Percentiles rank a stretch among this genome's conserved stretches.
These are phyloP conservation scores for Andrena trimmerana DNA, from an alignment of 2,888 invertebrate species.

Conservation along the genomic window DNA sequence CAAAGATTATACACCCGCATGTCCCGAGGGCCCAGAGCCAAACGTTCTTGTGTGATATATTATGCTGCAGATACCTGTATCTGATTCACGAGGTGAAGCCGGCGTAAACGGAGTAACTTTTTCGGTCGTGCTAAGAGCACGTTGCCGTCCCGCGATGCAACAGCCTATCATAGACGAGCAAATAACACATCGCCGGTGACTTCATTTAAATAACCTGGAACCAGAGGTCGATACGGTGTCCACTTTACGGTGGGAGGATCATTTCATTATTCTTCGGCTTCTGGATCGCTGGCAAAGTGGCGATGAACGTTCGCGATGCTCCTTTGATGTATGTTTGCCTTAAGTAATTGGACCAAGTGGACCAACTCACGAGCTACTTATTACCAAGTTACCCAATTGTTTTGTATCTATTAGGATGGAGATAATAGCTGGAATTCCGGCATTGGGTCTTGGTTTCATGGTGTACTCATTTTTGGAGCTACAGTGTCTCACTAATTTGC, in stretches of 20 bases:
- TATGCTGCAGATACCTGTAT: conserved; percentile 83
- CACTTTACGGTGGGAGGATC: conserved; percentile 19
- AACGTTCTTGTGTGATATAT: conserved; percentile 84
- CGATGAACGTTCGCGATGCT: too few relatives aligned
- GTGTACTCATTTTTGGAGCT: too few relatives aligned
- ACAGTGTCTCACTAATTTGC: too few relatives aligned
- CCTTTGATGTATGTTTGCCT: too few relatives aligned
- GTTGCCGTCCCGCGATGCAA: conserved; percentile 25
- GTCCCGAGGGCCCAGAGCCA: conserved; percentile 83
- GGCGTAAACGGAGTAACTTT: conserved; percentile 82
- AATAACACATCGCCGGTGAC: conserved; percentile 44
- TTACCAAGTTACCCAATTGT: too few relatives aligned
- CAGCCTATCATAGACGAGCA: conserved; percentile 52
- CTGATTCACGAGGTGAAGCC: conserved; percentile 83
- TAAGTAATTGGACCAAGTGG: too few relatives aligned
- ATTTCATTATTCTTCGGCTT: conserved; percentile 28
- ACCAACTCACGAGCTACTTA: too few relatives aligned
- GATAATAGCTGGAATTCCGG: too few relatives aligned
- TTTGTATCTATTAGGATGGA: too few relatives aligned
- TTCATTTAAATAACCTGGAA: conserved; percentile 19
- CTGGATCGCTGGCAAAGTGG: conserved; percentile 19
- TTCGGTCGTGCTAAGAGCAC: conserved; percentile 65
- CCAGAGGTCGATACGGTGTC: neutral
- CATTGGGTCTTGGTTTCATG: too few relatives aligned
- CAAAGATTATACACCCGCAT: conserved; percentile 85